phyloP scores from a whole-genome alignment of 1,140 invertebrate species.

The Cecropterus lyciades region DNA sequence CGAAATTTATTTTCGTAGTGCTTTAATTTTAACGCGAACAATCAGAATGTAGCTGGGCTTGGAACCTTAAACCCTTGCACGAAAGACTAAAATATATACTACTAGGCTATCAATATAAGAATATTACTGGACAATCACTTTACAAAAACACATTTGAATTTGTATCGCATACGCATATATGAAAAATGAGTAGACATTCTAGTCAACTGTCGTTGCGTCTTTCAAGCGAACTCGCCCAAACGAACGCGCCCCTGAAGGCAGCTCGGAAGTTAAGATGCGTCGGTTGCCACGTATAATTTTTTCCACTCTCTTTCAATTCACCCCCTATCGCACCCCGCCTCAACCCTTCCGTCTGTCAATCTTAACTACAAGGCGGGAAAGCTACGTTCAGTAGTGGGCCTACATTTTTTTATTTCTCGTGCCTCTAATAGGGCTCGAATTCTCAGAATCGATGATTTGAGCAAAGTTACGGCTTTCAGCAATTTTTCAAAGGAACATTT shows the following conservation, averaged over 20 bases:
- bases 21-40: no score
- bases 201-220: slow-evolving; percentile 27
- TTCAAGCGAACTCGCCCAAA: slow-evolving; percentile 48
- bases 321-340: slow-evolving; percentile 63
- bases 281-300: slow-evolving; percentile 82
- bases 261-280: slow-evolving; percentile 80
- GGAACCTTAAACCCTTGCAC: no score
- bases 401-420: slow-evolving; percentile 71
- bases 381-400: slow-evolving; percentile 74
- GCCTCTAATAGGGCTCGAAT: slow-evolving; percentile 71
- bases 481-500: slow-evolving; percentile 43
- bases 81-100: no score
- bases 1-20: no score
- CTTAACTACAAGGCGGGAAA: slow-evolving; percentile 79
- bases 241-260: slow-evolving; percentile 59
- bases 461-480: slow-evolving; percentile 38
- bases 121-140: no score
- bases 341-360: slow-evolving; percentile 81
- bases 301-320: slow-evolving; percentile 79
- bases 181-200: neutral
- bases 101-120: no score
- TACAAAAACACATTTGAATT: no score
- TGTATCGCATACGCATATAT: no score
- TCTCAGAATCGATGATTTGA: slow-evolving; percentile 70
- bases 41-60: no score